These are phyloP conservation scores for Carduelis carduelis DNA, from an alignment of 2,797 vertebrate species.

Conservation along the genomic window DNA sequence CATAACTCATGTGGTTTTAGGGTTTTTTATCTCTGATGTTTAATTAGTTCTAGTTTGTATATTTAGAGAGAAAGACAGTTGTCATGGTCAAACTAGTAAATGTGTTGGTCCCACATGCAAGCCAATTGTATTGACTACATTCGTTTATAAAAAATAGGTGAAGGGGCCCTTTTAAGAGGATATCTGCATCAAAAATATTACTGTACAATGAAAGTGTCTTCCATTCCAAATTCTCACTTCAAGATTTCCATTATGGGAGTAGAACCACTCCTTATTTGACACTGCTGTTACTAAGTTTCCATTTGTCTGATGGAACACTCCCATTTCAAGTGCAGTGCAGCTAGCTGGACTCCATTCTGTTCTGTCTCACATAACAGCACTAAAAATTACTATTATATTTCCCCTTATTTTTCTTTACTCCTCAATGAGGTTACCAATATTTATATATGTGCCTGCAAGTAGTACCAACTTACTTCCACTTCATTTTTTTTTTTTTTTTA, in stretches of 20 bases:
- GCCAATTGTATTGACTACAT: background rate
- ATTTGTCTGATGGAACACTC: background rate
- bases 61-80: background rate
- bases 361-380: background rate
- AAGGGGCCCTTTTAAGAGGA: background rate
- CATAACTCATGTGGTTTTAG: background rate
- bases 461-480: background rate
- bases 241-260: background rate
- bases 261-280: background rate
- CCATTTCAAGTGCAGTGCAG: background rate
- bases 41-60: background rate
- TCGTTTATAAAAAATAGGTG: background rate
- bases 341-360: background rate
- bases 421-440: background rate
- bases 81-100: background rate
- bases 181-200: background rate
- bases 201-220: background rate
- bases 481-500: rapidly evolving
- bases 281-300: background rate
- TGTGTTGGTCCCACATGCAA: background rate
- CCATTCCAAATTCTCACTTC: background rate
- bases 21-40: background rate
- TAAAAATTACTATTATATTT: background rate
- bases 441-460: background rate
- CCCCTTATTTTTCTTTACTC: background rate